phyloP scores from a whole-genome alignment of 2,113 vertebrate species.

The Mormoops blainvillei region DNA sequence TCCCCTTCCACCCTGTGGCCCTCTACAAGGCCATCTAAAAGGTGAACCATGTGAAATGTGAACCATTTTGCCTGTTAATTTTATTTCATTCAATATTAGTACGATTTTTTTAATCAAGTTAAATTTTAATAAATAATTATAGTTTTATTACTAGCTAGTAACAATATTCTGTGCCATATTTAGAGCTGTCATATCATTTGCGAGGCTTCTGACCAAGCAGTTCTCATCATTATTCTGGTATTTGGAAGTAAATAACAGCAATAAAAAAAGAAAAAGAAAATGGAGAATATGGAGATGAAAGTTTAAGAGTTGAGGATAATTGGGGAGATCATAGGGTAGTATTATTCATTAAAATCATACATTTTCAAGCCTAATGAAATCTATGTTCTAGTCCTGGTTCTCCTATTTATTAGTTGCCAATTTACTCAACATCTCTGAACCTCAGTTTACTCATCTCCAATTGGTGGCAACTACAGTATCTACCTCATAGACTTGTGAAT shows the following conservation, averaged over 20 bases:
- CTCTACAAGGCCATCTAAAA: background rate
- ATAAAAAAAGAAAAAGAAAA: background rate
- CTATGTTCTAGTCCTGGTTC: background rate
- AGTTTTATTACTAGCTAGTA: background rate
- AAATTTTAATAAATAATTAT: background rate
- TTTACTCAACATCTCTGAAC: background rate
- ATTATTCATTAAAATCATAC: background rate
- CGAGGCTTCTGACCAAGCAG: background rate
- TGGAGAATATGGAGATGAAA: background rate
- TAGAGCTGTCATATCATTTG: background rate
- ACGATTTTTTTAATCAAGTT: background rate
- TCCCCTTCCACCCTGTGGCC: rapidly evolving
- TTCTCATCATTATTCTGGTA: background rate
- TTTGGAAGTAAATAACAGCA: background rate
- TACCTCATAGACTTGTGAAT: background rate
- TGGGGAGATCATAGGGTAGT: background rate
- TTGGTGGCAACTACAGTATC: background rate
- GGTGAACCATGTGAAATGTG: background rate
- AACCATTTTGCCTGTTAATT: background rate
- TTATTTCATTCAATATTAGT: background rate
- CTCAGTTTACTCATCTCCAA: background rate
- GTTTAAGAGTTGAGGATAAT: background rate
- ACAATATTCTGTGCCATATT: background rate
- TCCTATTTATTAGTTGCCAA: background rate
- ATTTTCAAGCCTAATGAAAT: background rate